Evolutionary conservation across 2,888 invertebrate species (phyloP).

Genomic region (Scelioninae gen. 1): DNA sequence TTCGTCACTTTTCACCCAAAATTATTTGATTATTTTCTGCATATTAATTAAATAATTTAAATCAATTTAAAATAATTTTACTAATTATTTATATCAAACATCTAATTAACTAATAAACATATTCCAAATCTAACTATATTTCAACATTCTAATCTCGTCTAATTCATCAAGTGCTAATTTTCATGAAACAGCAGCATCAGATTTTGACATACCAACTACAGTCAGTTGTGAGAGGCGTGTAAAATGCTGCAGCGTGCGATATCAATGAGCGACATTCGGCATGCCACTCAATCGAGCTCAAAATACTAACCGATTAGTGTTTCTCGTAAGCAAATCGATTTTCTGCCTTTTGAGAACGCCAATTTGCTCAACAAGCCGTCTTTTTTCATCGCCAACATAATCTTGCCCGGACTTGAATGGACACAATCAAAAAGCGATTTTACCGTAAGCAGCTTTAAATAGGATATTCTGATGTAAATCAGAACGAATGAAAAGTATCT

Average conservation of each 20-base stretch:
- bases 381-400: slow-evolving; percentile 18
- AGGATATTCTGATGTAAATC: slow-evolving; percentile 32
- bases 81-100: too few species aligned
- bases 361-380: slow-evolving; percentile 15
- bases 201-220: background rate
- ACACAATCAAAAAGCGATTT: slow-evolving; percentile 25
- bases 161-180: background rate
- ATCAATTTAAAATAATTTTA: too few species aligned
- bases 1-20: too few species aligned
- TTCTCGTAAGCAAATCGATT: slow-evolving; percentile 26
- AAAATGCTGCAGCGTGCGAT: slow-evolving; percentile 8
- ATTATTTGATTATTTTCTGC: too few species aligned
- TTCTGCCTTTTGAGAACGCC: slow-evolving; percentile 20
- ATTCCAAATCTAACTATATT: too few species aligned
- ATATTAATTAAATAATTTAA: too few species aligned
- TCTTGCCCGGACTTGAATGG: background rate
- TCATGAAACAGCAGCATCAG: background rate
- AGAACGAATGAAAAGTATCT: background rate
- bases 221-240: slow-evolving; percentile 13
- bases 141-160: too few species aligned
- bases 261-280: slow-evolving; percentile 23
- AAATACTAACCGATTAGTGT: slow-evolving; percentile 35
- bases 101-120: too few species aligned
- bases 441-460: slow-evolving; percentile 21
- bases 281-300: slow-evolving; percentile 21